Conservation (phyloP, 2,113 vertebrate species). For the Entomyzon cyanotis region DNA sequence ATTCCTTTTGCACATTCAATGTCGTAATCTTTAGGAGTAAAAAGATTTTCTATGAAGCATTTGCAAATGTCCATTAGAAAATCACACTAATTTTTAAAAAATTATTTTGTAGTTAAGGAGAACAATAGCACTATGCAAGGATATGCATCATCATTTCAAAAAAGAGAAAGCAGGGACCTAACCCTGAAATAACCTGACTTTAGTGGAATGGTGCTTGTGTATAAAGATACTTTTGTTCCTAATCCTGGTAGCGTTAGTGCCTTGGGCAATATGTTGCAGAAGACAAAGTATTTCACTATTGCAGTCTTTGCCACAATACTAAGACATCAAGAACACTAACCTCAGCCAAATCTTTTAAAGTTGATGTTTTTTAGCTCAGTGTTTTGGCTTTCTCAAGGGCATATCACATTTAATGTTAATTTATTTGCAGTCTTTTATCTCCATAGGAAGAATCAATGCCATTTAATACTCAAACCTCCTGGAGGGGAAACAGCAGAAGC, state of each 20-base stretch:
- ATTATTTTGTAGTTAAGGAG: not conserved
- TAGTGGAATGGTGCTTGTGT: not conserved
- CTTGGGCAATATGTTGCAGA: not conserved
- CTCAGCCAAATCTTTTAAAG: constrained; percentile 29
- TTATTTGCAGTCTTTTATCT: constrained; percentile 59
- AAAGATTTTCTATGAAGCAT: not conserved
- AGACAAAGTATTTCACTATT: constrained; percentile 28
- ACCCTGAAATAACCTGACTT: not conserved
- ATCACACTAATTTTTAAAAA: not conserved
- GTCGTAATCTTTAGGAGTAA: not conserved
- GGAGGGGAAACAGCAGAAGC: not conserved
- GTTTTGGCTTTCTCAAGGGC: constrained; percentile 53
- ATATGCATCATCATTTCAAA: not conserved
- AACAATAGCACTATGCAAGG: not conserved
- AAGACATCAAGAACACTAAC: constrained; percentile 34
- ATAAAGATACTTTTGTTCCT: not conserved
- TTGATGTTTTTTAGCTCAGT: not conserved
- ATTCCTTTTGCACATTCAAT: not conserved
- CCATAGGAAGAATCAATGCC: constrained; percentile 22
- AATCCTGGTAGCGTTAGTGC: not conserved
- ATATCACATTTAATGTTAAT: constrained; percentile 26
- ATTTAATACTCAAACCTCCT: constrained; percentile 22
- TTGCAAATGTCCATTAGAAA: not conserved
- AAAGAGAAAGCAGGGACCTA: not conserved
- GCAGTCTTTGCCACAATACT: not conserved